Percentiles rank a stretch among this genome's conserved stretches.
Evolutionary conservation across 2,113 vertebrate genomes (phyloP).

Genomic region (Naja naja): DNA sequence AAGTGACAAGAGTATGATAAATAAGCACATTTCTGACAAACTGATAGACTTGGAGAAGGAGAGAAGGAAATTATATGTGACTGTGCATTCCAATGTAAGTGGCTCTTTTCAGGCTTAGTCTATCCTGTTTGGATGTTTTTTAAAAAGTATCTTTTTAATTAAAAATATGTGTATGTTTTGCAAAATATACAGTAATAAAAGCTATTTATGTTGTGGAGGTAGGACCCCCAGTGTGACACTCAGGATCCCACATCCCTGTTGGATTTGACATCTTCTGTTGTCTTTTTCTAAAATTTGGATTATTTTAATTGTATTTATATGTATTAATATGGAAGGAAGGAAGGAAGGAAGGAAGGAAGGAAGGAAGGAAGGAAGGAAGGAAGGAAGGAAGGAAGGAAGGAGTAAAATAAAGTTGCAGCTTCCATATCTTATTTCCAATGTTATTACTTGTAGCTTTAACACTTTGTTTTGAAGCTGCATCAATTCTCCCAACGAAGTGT

Average conservation of each 20-base stretch:
- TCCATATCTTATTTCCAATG: not conserved
- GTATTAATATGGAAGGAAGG: not conserved
- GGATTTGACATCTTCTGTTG: not conserved
- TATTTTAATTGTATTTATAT: not conserved
- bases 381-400: not conserved
- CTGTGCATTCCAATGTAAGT: not conserved
- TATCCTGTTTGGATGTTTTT: not conserved
- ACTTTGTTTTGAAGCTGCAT: not conserved
- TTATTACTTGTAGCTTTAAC: not conserved
- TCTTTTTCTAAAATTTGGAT: not conserved
- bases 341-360: too few species aligned
- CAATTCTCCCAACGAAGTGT: not conserved
- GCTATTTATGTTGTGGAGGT: not conserved
- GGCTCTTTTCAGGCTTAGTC: not conserved
- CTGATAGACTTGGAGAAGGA: not conserved
- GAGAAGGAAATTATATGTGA: not conserved
- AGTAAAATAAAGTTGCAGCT: not conserved
- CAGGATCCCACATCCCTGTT: not conserved
- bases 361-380: too few species aligned
- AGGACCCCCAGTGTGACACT: not conserved
- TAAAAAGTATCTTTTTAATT: not conserved
- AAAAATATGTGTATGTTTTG: not conserved
- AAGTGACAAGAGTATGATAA: not conserved
- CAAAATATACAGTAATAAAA: not conserved
- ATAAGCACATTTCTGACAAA: not conserved